Evolutionary conservation across 2,113 vertebrate species (phyloP), one percentile per base, ranked within the genome.

Genomic region (Colistium nudipinnis): DNA sequence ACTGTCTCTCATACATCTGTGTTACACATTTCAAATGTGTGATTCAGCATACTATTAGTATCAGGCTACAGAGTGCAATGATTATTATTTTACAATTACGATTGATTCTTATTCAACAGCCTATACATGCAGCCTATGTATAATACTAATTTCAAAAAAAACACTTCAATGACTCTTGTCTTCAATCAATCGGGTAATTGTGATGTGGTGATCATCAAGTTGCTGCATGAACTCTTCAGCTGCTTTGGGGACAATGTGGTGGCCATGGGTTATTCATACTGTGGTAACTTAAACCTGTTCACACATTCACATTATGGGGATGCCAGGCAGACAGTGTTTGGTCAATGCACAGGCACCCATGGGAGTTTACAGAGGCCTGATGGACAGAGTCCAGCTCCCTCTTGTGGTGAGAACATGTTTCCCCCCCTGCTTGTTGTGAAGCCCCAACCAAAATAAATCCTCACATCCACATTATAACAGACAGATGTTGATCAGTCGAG

Each of bases 301-400:
- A 31, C 30, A 31, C 30, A 31, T 4, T 31, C 4, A 19, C n/a
- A 44, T 20, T n/a, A 44, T 19, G 39, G 13, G 39, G 39, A 41
- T 0, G 17, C 19, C 47, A 55, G 60, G 43, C 70, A 68, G 41
- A 60, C 22, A 2, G 31, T 28, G 9, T 61, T 20, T 62, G 51
- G 45, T 68, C 69, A 80, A 57, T 54, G 12, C 65, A 35, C 36
- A 12, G 33, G 25, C 67, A 14, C 62, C 68, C 36, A 62, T 27
- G 71, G 43, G 71, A 69, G 62, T 16, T 47, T 6, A 11, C 33
- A 33, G 3, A 66, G 57, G 27, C 49, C 25, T 30, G 48, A 61
- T 54, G 24, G 71, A 73, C 82, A 79, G 74, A 57, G 27, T 82
- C 56, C 61, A 69, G 77, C 87, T 59, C 87, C 85, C 81, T 85